Evolutionary conservation across 2,797 vertebrate species (phyloP), one percentile per base, ranked within the genome.

Genomic region (Phaenicophaeus curvirostris): DNA sequence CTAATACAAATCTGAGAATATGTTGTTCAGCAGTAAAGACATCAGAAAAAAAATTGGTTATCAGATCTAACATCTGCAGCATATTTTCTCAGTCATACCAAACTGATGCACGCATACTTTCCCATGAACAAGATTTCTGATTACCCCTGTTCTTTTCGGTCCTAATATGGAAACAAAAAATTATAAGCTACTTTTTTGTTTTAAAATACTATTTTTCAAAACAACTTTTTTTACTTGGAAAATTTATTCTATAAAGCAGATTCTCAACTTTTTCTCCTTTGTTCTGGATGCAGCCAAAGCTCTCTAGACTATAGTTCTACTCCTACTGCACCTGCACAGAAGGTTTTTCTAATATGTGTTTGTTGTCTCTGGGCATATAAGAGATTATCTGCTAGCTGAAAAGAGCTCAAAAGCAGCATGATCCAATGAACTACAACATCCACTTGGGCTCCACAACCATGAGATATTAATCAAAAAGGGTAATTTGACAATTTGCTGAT

Each of bases 71-170:
- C 59, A 96, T 93, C 86, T 92, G 85, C 85, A 93, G 85, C 59
- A 2, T 48, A 81, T 93, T 90, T 96, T 96, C 85, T 93, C 89
- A 96, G 42, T 94, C 91, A 94, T 88, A 96, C 67, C 95, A 97
- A 95, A 95, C 15, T 95, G 63, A 77, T 79, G 68, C 59, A 93
- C 53, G n/a, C 55, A 88, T 53, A 69, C 48, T 92, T 96, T 63
- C 87, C 72, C 87, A 89, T 44, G 85, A 91, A 92, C 57, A 90
- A 90, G 8, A 85, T 83, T 91, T 92, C 69, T 94, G 69, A 96
- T 93, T 88, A 78, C 55, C 41, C 78, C 17, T 65, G 80, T 89
- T 95, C 59, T 89, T 94, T 89, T 71, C 87, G 67, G 77, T 41
- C 82, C 83, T 87, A 94, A 92, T 69, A 94, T 35, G 63, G 81